Percentiles rank a stretch among this genome's conserved stretches.
Evolutionary conservation across 2,888 invertebrate genomes (phyloP).

Genomic region (Chrysomela aeneicollis): DNA sequence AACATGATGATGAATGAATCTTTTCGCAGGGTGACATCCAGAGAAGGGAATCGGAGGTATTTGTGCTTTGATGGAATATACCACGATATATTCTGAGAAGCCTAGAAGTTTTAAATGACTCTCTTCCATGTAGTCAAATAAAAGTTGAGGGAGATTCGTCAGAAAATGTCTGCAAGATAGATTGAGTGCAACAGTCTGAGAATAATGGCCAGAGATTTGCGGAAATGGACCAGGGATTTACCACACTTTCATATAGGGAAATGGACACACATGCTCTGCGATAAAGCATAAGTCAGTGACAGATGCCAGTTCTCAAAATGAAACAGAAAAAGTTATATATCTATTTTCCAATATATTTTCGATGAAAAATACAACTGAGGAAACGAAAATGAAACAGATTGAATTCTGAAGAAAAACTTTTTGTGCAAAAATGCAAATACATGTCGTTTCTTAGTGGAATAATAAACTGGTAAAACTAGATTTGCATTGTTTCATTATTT

Average conservation of each 20-base stretch:
- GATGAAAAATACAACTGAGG: no score
- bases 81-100: no score
- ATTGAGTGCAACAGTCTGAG: conserved; percentile 16
- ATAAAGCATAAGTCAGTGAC: background rate
- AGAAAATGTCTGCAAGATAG: conserved; percentile 7
- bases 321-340: background rate
- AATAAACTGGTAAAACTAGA: no score
- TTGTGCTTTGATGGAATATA: no score
- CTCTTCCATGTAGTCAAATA: conserved; percentile 6
- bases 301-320: background rate
- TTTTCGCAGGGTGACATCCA: no score
- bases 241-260: background rate
- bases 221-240: conserved; percentile 7
- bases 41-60: no score
- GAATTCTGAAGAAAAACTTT: no score
- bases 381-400: no score
- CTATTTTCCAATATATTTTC: background rate
- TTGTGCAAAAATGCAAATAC: no score
- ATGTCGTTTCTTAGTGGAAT: no score
- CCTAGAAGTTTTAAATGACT: background rate
- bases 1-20: conserved; percentile 13
- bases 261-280: background rate
- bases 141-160: conserved; percentile 11
- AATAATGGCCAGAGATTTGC: conserved; percentile 18
- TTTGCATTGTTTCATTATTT: no score